phyloP scores from a whole-genome alignment of 2,888 invertebrate species.

The Meandrusa payeni region DNA sequence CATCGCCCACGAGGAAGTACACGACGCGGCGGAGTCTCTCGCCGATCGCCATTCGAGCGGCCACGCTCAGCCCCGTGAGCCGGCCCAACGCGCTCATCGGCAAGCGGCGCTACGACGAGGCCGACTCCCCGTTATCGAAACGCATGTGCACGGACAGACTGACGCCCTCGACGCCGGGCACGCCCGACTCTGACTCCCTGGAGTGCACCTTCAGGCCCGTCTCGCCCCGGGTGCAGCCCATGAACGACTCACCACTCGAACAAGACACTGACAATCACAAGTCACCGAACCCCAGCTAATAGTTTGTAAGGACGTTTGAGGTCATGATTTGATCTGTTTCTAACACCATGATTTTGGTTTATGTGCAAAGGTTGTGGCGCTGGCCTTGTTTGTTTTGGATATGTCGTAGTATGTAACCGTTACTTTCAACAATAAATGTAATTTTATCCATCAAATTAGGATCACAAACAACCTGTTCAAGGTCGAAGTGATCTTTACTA shows the following conservation, averaged over 20 bases:
- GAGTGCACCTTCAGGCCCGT: constrained; percentile 77
- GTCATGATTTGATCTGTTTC: background rate
- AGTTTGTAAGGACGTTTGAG: constrained; percentile 26
- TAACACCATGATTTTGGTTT: background rate
- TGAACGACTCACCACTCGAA: constrained; percentile 50
- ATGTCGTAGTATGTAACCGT: too few species aligned
- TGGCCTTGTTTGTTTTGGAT: constrained; percentile 1
- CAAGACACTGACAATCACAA: constrained; percentile 54
- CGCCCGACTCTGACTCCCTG: constrained; percentile 69
- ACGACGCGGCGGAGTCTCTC: constrained; percentile 92
- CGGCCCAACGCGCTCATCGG: constrained; percentile 74
- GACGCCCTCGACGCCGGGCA: constrained; percentile 64
- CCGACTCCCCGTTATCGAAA: constrained; percentile 71
- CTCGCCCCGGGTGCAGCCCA: constrained; percentile 61
- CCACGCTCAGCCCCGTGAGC: constrained; percentile 84
- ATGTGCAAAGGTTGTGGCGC: constrained; percentile 6
- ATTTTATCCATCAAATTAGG: too few species aligned
- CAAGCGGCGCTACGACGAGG: constrained; percentile 84
- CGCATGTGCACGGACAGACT: constrained; percentile 63
- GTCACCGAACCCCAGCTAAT: constrained; percentile 70
- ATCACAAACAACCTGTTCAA: too few species aligned
- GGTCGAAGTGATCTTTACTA: too few species aligned
- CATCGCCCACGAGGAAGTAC: constrained; percentile 92
- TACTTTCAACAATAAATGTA: too few species aligned
- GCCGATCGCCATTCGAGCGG: constrained; percentile 91